Evolutionary conservation across 2,888 invertebrate species (phyloP), one percentile per base, ranked within the genome.

Genomic region (Thymelicus lineola): DNA sequence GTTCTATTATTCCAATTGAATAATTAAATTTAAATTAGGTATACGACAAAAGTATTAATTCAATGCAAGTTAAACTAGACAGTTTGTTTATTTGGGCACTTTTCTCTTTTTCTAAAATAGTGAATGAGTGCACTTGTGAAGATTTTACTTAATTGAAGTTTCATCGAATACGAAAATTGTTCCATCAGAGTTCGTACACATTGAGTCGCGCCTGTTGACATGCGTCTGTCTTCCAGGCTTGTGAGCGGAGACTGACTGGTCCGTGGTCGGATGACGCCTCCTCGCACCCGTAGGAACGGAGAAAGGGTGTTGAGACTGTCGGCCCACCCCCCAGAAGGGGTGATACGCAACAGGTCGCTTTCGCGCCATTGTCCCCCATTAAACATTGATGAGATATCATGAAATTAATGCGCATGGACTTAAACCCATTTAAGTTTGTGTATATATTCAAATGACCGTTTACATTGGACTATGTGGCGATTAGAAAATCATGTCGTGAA

Each of bases 331-430:
- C 59, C 69, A 65, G 74, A 72, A 72, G 72, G 77, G 70, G 71
- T 73, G 72, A 50, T 74, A 74, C 77, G 82, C 86, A 86, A 85
- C 85, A 85, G 80, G 84, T 85, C 73, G 66, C 72, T 73, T 77
- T 78, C 78, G 76, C 80, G 75, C 76, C 72, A 74, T 76, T 76
- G 74, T 75, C 75, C 72, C 38, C 78, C 79, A 78, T 81, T 82
- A 82, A 79, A 76, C 76, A 76, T 76, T 77, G 75, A 79, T 75
- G 78, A 75, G 75, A 74, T 66, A 71, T 76, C 77, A 74, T 79
- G 73, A 79, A 79, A 79, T 79, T 79, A 80, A 79, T 77, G 75
- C 73, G 73, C 71, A 70, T 75, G 73, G 74, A 69, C 69, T 69
- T 58, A 53, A 60, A 74, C 71, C 75, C 75, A 79, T 79, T 79